Percentiles rank a stretch among this genome's conserved stretches.
Evolutionary conservation across 1,140 invertebrate genomes (phyloP).

Genomic region (Drosophila parabipectinata): DNA sequence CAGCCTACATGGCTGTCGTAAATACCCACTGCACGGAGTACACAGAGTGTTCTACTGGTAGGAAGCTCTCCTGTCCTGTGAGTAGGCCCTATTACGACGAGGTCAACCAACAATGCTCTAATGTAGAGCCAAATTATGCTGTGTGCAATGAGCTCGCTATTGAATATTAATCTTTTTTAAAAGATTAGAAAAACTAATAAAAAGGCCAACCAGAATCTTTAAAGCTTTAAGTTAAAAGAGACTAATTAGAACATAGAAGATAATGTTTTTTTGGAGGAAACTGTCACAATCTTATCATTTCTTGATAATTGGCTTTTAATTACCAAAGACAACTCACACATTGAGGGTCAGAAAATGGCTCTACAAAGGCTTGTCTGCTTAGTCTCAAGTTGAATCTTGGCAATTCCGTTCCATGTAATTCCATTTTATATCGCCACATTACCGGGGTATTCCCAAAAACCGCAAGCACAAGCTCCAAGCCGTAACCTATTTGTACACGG

Average conservation of each 20-base stretch:
- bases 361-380: background rate
- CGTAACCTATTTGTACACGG: slow-evolving; percentile 38
- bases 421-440: slow-evolving; percentile 10
- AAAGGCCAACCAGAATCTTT: too few relatives aligned
- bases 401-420: slow-evolving; percentile 3
- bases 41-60: background rate
- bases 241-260: too few relatives aligned
- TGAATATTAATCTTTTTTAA: too few relatives aligned
- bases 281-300: background rate
- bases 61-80: background rate
- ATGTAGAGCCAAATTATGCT: background rate
- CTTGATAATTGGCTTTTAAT: background rate
- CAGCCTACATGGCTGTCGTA: background rate
- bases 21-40: background rate
- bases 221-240: too few relatives aligned
- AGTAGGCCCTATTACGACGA: background rate
- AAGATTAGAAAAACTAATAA: too few relatives aligned
- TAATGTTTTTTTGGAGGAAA: background rate
- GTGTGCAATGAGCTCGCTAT: background rate
- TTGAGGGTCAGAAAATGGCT: too few relatives aligned
- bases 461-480: slow-evolving; percentile 1
- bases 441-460: background rate
- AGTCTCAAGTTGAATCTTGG: background rate
- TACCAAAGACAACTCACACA: background rate
- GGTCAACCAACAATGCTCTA: background rate